These are phyloP conservation scores for human DNA, from an alignment of 2,113 vertebrate species.

Conservation along the genomic window DNA sequence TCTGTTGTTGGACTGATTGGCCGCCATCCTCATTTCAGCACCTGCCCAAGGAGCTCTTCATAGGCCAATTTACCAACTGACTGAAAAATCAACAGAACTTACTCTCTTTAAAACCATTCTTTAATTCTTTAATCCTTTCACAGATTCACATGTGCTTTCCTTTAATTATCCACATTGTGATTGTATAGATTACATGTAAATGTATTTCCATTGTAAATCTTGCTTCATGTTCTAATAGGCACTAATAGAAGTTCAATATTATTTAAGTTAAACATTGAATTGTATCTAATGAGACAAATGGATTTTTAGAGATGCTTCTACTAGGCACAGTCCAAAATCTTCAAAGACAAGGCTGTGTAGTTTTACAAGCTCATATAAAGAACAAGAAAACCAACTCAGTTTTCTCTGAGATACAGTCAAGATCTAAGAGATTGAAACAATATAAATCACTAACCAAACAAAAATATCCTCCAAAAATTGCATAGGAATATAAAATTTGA, in stretches of 20 bases:
- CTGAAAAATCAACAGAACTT: conserved; percentile 4
- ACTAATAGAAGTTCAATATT: neutral
- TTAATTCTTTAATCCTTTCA: neutral
- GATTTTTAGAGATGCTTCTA: conserved; percentile 16
- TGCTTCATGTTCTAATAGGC: conserved; percentile 1
- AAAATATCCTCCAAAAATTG: neutral
- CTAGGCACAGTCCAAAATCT: neutral
- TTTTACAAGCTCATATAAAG: neutral
- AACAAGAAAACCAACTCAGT: neutral
- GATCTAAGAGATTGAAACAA: neutral
- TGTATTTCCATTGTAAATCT: conserved; percentile 23
- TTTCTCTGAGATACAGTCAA: neutral
- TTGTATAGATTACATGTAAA: neutral
- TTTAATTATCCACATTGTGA: conserved; percentile 7
- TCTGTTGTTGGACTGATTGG: neutral
- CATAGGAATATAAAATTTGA: neutral
- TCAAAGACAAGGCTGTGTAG: neutral
- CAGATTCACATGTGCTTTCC: neutral
- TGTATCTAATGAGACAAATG: neutral
- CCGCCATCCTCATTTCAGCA: neutral
- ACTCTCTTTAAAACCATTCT: conserved; percentile 10
- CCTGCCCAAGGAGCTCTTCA: neutral
- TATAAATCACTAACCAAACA: neutral
- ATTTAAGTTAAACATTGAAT: conserved; percentile 5
- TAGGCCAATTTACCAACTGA: neutral